Evolutionary conservation across 2,113 vertebrate species (phyloP).

Genomic region (Rhinogobius similis): DNA sequence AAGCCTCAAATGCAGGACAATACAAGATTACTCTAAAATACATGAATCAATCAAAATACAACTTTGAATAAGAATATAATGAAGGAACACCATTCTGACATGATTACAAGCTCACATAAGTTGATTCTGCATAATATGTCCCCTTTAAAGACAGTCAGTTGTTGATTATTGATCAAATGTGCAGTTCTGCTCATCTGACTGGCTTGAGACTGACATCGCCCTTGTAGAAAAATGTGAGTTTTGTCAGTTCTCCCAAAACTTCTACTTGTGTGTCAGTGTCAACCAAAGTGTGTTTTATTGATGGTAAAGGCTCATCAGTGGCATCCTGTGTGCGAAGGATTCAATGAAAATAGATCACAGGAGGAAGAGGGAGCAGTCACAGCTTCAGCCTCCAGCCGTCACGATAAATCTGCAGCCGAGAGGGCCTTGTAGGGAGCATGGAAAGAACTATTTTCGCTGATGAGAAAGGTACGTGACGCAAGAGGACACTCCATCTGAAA

Average conservation of each 20-base stretch:
- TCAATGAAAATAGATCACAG: constrained; percentile 75
- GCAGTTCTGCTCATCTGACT: no score
- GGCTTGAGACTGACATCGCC: neutral
- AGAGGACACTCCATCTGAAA: constrained; percentile 77
- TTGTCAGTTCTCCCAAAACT: constrained; percentile 14
- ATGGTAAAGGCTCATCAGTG: constrained; percentile 69
- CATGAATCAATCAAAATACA: no score
- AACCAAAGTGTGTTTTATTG: constrained; percentile 66
- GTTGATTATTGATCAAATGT: no score
- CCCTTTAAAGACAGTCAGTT: no score
- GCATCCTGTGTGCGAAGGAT: constrained; percentile 62
- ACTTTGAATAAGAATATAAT: no score
- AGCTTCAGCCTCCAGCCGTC: constrained; percentile 64
- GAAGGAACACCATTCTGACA: no score
- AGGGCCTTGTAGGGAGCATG: constrained; percentile 69
- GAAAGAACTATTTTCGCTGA: constrained; percentile 58
- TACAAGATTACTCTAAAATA: no score
- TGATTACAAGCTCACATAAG: no score
- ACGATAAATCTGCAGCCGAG: constrained; percentile 75
- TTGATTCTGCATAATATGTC: no score
- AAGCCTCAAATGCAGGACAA: no score
- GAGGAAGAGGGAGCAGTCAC: constrained; percentile 57
- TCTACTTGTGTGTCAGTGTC: constrained; percentile 37
- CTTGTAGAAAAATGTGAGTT: constrained; percentile 5
- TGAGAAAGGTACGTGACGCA: constrained; percentile 74